Base-by-base conservation (phyloP, 2,113 vertebrate species). In the Leucoraja erinaceus region DNA sequence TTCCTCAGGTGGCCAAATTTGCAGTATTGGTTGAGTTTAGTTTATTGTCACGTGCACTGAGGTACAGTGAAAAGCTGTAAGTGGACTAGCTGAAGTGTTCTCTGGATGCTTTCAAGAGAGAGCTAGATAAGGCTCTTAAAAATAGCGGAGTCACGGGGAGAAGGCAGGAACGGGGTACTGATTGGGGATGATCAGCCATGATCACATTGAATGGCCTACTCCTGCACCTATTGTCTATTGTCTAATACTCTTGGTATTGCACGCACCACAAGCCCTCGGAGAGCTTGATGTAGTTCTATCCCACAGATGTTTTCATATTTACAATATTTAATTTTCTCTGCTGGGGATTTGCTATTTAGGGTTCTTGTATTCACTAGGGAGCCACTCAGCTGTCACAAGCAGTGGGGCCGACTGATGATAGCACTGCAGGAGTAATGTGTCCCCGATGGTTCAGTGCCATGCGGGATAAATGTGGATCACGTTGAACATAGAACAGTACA, bases 301-400 rank as follows among this genome's bases (percentile, higher is more conserved):
- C 8, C 14, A 18, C 59, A 31, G 83, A 61, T 88, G 59, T 66
- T 86, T 88, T 88, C 28, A 88, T 88, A 88, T 88, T 88, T 63
- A 66, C 59, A 31, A n/a, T 88, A 88, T 88, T 88, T 88, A n/a
- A 59, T 63, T 88, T 61, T 63, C 83, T 63, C n/a, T 66, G 28
- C 83, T n/a, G n/a, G 83, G 16, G 59, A 16, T 88, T 88, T 63
- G 59, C n/a, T 88, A 88, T 88, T 88, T 88, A 63, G 83, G 59
- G 83, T 66, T 31, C 12, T 66, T 88, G 59, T 88, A 31, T 63
- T 88, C 83, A 66, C 28, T 7, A 28, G 83, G 18, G 83, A 63
- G 28, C 59, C 16, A 59, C 59, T 63, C 83, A 86, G 83, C 83
- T 63, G 59, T 63, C 83, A 31, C n/a, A 63, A n/a, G 83, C 28